Base-by-base conservation (phyloP, 2,888 invertebrate species). In the Herminia tarsipennalis region DNA sequence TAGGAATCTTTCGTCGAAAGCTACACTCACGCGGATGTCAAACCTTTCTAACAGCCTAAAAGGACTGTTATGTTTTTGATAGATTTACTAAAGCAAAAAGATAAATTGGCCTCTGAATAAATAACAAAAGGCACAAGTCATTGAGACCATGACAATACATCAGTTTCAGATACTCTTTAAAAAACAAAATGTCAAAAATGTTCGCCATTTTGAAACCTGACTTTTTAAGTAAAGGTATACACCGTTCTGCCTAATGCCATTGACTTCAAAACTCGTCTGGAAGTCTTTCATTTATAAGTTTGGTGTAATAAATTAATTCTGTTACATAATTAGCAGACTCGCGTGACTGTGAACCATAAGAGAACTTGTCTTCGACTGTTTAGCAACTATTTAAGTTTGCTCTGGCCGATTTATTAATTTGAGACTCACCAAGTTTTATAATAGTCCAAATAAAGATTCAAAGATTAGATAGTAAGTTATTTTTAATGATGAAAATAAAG, bases 281-380 rank as follows among this genome's bases (percentile, higher is more conserved):
- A 44, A 55, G 38, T 30, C 50, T 50, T 63, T 49, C 44, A 18
- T 63, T 57, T 62, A 46, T 34, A 52, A 48, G 39, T 63, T 63
- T 51, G 36, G 40, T 24, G 54, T 66, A 77, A 86, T 87, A 88
- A 86, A 87, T 88, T 77, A 69, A 73, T 72, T 77, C 65, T 63
- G 76, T 82, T 83, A 84, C 81, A 84, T 87, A 86, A 88, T 88
- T 89, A 88, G 78, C 68, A 58, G 73, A 56, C 58, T 90, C 72
- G 90, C 89, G 90, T 90, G 89, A 81, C 85, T 81, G 41, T 39
- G 52, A 56, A 60, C 83, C 78, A 85, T 90, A 83, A 89, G 73
- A 71, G 76, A 78, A 78, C 83, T 73, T 83, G 86, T 88, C 86
- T 74, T 60, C 74, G 62, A 75, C 73, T 56, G 55, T 66, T 66